Base-by-base conservation (phyloP, 2,888 invertebrate species). In the Chelonus formosanus region DNA sequence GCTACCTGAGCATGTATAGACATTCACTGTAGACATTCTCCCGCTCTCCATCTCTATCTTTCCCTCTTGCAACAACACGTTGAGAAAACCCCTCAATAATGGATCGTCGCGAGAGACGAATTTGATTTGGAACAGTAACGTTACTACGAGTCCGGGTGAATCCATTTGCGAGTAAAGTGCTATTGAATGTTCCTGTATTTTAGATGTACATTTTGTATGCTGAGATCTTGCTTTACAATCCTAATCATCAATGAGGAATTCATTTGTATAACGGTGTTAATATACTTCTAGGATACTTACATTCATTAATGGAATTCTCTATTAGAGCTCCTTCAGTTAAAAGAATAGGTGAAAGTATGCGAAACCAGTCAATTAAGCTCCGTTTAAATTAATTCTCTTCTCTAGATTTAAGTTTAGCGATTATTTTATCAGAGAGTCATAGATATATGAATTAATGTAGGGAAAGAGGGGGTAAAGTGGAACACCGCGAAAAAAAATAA, bases 21-120 rank as follows among this genome's bases (percentile, higher is more conserved):
- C 47, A 50, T 43, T 34, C 60, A 35, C 48, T 63, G 61, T 61
- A 60, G 52, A 58, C 50, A 48, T 47, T 45, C 32, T 59, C 34
- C 34, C 34, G 3, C 45, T 58, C 47, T 32, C 56, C n/a, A 31
- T 10, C 43, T 32, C 44, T 32, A 8, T 32, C 44, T 56, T 3
- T 6, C 7, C 8, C 56, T 56, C 56, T 6, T 44, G n/a, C 44
- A 35, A 2, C 36, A 54, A 5, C n/a, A 4, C n/a, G 54, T 54
- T 10, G 58, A 58, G 63, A 63, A 63, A 55, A 58, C 64, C 40
- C 67, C 74, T 76, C 76, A 79, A 80, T 81, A 81, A 81, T 80
- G 75, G 74, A 81, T 77, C 73, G 70, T 71, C 71, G 66, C 69
- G 68, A 70, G 71, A 75, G 80, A 79, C 77, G 78, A 81, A 80